A percentile compares a stretch with the other conserved stretches of the same genome.
Conservation (phyloP, 2,888 invertebrate genomes). For the Drosophila austrosaltans region DNA sequence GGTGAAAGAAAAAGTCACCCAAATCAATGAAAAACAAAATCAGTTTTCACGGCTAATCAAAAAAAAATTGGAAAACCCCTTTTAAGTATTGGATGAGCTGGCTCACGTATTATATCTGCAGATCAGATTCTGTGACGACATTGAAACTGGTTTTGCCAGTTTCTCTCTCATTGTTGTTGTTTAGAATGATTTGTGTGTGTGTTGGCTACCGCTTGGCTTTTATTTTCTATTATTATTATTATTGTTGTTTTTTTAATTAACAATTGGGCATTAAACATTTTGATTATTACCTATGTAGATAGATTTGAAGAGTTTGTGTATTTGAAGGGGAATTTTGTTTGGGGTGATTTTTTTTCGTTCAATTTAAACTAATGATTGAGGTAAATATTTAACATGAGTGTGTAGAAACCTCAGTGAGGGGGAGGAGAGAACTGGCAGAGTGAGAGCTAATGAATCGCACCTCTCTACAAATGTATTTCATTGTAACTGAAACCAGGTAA, state of each 20-base stretch:
- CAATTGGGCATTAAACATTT: constrained; percentile 9
- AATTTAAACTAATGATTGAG: not conserved
- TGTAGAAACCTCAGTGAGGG: not conserved
- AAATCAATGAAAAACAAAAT: not conserved
- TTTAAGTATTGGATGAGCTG: not conserved
- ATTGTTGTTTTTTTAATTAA: not conserved
- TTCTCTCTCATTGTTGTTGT: constrained; percentile 1
- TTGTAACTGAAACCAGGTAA: not conserved
- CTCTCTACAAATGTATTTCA: not conserved
- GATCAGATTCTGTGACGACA: constrained; percentile 4
- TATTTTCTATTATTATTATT: constrained; percentile 7
- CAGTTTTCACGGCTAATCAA: not conserved
- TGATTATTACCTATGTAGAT: not conserved
- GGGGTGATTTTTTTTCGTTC: constrained; percentile 4
- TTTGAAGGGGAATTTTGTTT: constrained; percentile 7
- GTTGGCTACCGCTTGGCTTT: not conserved
- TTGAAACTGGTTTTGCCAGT: constrained; percentile 9
- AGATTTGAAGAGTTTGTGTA: not conserved
- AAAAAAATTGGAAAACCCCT: constrained; percentile 3
- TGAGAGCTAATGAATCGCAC: not conserved
- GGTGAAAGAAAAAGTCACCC: not conserved
- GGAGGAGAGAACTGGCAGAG: not conserved
- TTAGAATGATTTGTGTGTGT: constrained; percentile 5
- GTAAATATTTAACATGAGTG: constrained; percentile 1
- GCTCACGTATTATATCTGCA: not conserved